Base-by-base conservation (phyloP, 1,140 invertebrate genomes). In the Callitettix versicolor region DNA sequence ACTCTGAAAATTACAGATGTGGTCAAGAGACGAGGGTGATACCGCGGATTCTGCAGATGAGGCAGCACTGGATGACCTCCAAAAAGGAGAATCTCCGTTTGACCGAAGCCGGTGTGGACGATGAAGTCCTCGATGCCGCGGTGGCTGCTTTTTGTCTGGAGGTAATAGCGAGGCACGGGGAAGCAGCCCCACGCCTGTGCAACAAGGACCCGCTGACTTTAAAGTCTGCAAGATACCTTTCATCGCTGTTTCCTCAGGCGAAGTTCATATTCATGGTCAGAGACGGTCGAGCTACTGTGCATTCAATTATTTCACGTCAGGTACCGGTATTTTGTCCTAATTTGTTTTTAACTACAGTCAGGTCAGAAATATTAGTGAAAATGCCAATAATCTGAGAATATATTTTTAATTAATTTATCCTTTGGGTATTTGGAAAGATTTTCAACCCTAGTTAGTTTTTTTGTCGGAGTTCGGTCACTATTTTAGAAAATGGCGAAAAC, bases 191-290 rank as follows among this genome's bases (percentile, higher is more conserved):
- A 30, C 77, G 87, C 48, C 77, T 97, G 49, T 99, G 96, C 75
- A 98, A 98, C 77, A 99, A 99, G 73, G 96, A 99, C 77, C 96
- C 96, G 15, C 82, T 98, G 53, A 94, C 93, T 15, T 78, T 98
- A 40, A 97, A 98, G 74, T 95, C 95, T 73, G 89, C 95, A 62
- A 85, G 87, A 53, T 85, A 84, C 61, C 68, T 85, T 34, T 69
- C 74, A 11, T 66, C 77, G 60, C 59, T 79, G 42, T 86, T 85
- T 64, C 81, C 83, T 6, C 76, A 80, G 60, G 71, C 94, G 33
- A 98, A 98, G 74, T 99, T 96, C 73, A 79, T 99, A 62, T 91
- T 98, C 69, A 97, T 99, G 92, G 85, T 97, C 47, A 80, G 96
- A 60, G 96, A 99, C 70, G 96, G 96, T 2, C 79, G 96, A 52